Conservation (phyloP, 2,113 vertebrate genomes). For the Crotalus helleri region DNA sequence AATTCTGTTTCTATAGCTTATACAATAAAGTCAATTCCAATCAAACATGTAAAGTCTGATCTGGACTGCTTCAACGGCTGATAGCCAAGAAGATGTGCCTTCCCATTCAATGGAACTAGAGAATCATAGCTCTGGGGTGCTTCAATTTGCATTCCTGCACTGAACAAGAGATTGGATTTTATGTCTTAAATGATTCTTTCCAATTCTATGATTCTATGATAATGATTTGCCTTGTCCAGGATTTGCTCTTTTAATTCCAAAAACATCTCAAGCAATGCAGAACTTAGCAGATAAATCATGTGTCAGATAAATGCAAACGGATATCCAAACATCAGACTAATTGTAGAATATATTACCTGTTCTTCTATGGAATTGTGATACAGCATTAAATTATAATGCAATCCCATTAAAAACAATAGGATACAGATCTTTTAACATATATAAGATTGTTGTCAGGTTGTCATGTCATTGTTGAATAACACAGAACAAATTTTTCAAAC, state of each 20-base stretch:
- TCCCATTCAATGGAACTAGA: not conserved
- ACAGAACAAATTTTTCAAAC: not conserved
- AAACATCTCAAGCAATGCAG: not conserved
- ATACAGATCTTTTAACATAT: not conserved
- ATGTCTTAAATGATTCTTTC: not conserved
- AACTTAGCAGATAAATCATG: not conserved
- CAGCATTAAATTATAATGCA: not conserved
- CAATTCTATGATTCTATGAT: not conserved
- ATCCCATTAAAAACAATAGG: not conserved
- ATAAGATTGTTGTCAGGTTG: too few species aligned
- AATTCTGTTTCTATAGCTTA: not conserved
- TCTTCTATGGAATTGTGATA: not conserved
- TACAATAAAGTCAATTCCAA: not conserved
- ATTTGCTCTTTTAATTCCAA: not conserved
- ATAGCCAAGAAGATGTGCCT: not conserved
- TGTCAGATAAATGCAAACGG: not conserved
- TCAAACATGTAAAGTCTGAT: not conserved
- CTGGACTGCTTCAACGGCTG: not conserved
- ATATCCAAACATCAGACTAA: not conserved
- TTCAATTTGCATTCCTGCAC: not conserved
- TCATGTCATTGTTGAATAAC: not conserved
- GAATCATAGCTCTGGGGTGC: not conserved
- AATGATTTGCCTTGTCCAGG: not conserved
- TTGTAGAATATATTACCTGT: not conserved
- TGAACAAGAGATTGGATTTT: not conserved